phyloP scores from a whole-genome alignment of 2,113 vertebrate species.

The Axis porcinus region DNA sequence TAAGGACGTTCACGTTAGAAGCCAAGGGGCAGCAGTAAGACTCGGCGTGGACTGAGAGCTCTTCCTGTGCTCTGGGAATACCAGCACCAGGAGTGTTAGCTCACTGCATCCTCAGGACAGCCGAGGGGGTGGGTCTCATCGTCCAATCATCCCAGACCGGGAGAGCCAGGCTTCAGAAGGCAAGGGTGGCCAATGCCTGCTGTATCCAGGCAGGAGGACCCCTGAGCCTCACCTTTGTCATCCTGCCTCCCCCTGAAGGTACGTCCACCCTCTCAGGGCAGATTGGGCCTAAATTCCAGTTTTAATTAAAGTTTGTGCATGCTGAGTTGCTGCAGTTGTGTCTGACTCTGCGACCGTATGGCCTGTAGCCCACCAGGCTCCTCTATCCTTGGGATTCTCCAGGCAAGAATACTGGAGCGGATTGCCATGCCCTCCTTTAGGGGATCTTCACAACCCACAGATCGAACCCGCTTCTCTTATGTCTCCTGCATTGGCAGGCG shows the following conservation, averaged over 20 bases:
- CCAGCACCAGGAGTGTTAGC: not conserved
- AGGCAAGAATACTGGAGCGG: not conserved
- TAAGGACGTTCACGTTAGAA: not conserved
- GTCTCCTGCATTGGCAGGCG: not conserved
- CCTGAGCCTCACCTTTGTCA: fast-evolving
- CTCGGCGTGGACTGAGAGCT: not conserved
- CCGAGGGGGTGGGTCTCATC: fast-evolving
- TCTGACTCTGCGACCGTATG: not conserved
- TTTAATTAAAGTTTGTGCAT: not conserved
- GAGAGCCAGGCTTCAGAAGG: not conserved
- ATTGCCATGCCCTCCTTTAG: not conserved
- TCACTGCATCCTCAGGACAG: not conserved
- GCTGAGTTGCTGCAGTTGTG: not conserved
- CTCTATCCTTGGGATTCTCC: not conserved
- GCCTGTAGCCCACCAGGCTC: not conserved
- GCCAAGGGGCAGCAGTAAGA: too few relatives aligned
- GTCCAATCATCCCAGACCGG: fast-evolving
- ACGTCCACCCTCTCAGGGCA: fast-evolving
- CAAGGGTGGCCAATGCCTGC: fast-evolving
- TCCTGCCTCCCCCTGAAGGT: not conserved
- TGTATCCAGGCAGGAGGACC: not conserved
- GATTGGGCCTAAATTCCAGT: not conserved
- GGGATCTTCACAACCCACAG: fast-evolving
- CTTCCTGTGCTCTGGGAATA: fast-evolving
- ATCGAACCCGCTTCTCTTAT: not conserved